Evolutionary conservation across 1,140 invertebrate species (phyloP), one percentile per base, ranked within the genome.

Genomic region (Kradibia gibbosae): DNA sequence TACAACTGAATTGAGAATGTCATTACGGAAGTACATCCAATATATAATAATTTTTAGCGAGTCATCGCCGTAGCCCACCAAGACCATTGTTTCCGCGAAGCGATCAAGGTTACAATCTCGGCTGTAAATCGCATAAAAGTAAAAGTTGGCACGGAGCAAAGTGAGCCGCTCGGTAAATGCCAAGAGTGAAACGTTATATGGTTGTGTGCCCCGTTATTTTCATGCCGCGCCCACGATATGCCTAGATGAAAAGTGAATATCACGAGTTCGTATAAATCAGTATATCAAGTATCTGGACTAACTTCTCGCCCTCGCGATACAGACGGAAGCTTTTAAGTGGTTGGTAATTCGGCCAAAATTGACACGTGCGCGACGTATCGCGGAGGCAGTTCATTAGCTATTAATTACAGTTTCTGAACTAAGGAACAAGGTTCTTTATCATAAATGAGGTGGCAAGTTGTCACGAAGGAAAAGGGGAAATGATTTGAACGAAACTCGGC

Each of bases 341-440:
- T 70, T 72, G 25, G 53, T 62, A 48, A 82, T 78, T 82, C 78
- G 20, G 45, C 28, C n/a, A 55, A 82, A 78, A 77, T 82, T 72
- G 60, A 77, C 80, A 62, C 80, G 48, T 78, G 39, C 10, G 62
- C 25, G n/a, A 48, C 48, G 36, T 34, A 62, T 25, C 11, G 0
- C 34, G 48, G 2, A 55, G 34, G 31, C 13, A 45, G 17, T 48
- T 81, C 72, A 81, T 70, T 76, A 76, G 76, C 76, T 81, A 81
- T 81, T 81, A 48, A 81, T 81, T 81, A 70, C 42, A 80, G 42
- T 65, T 74, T 65, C 70, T 36, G 72, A 76, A 17, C 15, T 42
- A 31, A 1, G 39, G 28, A 34, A 62, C 72, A 39, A 39, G 13
- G 13, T 34, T 67, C 7, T 36, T 81, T 76, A 70, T 81, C 72